Conservation (phyloP, 1,140 invertebrate genomes). For the Battus philenor region DNA sequence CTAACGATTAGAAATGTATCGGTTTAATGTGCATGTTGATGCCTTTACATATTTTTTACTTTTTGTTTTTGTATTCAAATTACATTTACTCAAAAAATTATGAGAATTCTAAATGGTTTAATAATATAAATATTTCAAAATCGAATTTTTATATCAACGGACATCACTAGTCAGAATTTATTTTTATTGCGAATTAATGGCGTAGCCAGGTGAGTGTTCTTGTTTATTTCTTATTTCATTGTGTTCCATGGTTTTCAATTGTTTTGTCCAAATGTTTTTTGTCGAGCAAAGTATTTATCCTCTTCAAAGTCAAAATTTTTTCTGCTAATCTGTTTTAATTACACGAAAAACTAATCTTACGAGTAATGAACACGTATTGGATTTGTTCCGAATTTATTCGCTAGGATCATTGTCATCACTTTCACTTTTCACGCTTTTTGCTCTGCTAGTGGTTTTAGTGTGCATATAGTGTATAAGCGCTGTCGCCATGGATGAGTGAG, state of each 20-base stretch:
- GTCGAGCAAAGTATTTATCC: slow-evolving; percentile 66
- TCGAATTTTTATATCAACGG: background rate
- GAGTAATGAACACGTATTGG: slow-evolving; percentile 75
- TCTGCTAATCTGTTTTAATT: slow-evolving; percentile 59
- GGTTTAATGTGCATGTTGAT: too few relatives aligned
- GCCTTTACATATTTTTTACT: too few relatives aligned
- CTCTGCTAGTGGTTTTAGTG: slow-evolving; percentile 56
- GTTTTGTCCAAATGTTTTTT: slow-evolving; percentile 70
- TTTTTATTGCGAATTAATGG: slow-evolving; percentile 76
- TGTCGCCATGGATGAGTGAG: slow-evolving; percentile 71
- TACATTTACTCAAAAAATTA: too few relatives aligned
- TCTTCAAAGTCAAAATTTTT: slow-evolving; percentile 69
- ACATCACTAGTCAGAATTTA: slow-evolving; percentile 52
- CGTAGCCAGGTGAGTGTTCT: slow-evolving; percentile 74
- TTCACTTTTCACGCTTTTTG: slow-evolving; percentile 70
- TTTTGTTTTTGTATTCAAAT: background rate
- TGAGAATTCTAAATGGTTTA: too few relatives aligned
- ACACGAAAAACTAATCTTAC: slow-evolving; percentile 61
- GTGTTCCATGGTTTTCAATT: slow-evolving; percentile 69
- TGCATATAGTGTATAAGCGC: slow-evolving; percentile 70
- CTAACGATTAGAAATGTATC: too few relatives aligned
- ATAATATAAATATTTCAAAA: background rate
- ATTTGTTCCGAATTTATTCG: slow-evolving; percentile 73
- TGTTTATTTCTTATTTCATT: slow-evolving; percentile 73
- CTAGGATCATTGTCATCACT: slow-evolving; percentile 74